These are phyloP conservation scores for Drosophila cracens DNA, from an alignment of 2,888 invertebrate genomes.

Conservation along the genomic window DNA sequence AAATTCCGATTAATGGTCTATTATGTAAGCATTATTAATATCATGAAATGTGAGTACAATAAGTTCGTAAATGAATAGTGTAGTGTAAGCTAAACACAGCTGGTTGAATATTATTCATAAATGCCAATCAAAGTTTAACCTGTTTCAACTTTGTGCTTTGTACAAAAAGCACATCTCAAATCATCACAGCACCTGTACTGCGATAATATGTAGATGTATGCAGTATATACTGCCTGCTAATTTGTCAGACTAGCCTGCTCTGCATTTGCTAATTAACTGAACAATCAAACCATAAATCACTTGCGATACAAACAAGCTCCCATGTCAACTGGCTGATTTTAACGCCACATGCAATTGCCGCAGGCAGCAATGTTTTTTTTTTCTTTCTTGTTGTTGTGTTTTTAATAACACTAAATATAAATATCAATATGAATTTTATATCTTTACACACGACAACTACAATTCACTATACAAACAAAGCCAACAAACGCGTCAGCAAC, in stretches of 20 bases:
- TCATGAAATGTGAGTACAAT: neutral
- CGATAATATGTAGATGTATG: constrained; percentile 15
- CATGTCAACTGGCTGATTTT: constrained; percentile 65
- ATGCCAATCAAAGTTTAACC: neutral
- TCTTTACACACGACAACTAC: constrained; percentile 28
- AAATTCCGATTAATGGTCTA: neutral
- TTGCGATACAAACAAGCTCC: constrained; percentile 29
- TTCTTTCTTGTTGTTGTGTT: neutral
- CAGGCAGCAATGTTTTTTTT: constrained; percentile 30
- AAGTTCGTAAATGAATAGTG: neutral
- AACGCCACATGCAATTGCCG: constrained; percentile 48
- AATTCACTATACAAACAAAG: constrained; percentile 20
- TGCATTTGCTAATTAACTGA: constrained; percentile 71
- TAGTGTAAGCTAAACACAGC: neutral
- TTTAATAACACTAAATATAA: constrained; percentile 51
- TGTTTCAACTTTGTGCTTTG: constrained; percentile 14
- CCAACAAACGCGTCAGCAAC: constrained; percentile 32
- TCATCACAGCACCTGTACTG: neutral
- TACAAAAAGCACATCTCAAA: constrained; percentile 5
- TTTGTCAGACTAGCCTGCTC: constrained; percentile 52
- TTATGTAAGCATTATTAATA: neutral
- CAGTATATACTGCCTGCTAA: constrained; percentile 16
- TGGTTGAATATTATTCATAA: neutral
- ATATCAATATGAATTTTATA: constrained; percentile 71
- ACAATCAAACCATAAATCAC: constrained; percentile 73